Evolutionary conservation across 2,797 vertebrate genomes (phyloP), one percentile per base, ranked within the genome.

Genomic region (Sebastes matsubarae): DNA sequence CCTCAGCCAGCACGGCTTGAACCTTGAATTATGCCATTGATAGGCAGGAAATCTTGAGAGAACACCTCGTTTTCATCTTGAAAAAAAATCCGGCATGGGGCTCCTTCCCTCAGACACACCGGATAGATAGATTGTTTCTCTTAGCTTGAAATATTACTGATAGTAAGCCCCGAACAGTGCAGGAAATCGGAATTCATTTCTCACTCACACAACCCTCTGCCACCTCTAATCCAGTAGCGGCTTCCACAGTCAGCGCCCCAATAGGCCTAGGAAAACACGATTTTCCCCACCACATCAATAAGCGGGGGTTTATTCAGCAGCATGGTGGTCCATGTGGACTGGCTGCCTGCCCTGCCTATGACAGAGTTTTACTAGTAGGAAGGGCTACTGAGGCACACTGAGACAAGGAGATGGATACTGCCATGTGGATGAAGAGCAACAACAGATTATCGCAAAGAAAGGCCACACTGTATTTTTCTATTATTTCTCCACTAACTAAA

Each of bases 171-270:
- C 38, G 18, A 87, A 84, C 75, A 73, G 79, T 60, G 72, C 81
- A 78, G 71, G 83, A 90, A 89, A 89, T 91, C 57, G 16, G 74
- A 89, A 88, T 90, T 80, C 75, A 88, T 90, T 91, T 84, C 72
- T 90, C 84, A 77, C 80, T 81, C 73, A 54, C 73, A 54, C 34
- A 78, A 29, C 64, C 80, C 73, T 85, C 76, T 79, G 81, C 81
- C 80, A 87, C 82, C 77, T 86, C 79, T 86, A 82, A 90, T 88
- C 83, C 84, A 80, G 79, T 59, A 36, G 79, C 5, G 29, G 77
- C 72, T 61, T 82, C 88, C 34, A 72, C 82, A 79, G 75, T 68
- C 80, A 58, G 32, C 60, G 68, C 61, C 79, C 82, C 82, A 76
- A 60, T 24, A 83, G 85, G 78, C 73, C 74, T 50, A 42, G 72